These are phyloP conservation scores for Napeogenes inachia DNA, from an alignment of 2,888 invertebrate genomes.

Conservation along the genomic window DNA sequence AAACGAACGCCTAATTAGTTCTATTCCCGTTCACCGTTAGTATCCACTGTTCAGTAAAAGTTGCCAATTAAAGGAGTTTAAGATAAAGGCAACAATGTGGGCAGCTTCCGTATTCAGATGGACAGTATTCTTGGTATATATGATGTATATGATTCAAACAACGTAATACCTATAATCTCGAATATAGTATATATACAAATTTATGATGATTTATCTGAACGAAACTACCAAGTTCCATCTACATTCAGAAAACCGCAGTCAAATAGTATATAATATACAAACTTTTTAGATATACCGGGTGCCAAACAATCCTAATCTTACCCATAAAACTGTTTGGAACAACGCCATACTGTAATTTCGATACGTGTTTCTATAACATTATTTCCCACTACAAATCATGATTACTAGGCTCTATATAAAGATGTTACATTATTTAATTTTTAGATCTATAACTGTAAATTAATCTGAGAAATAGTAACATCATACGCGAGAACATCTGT, in stretches of 20 bases:
- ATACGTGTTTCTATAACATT: not conserved
- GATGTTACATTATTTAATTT: too few species aligned
- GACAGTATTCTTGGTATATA: conserved; percentile 22
- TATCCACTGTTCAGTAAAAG: conserved; percentile 27
- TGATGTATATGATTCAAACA: conserved; percentile 1
- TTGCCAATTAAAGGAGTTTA: conserved; percentile 29
- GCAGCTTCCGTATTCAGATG: conserved; percentile 28
- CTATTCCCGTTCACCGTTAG: conserved; percentile 26
- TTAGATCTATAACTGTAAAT: too few species aligned
- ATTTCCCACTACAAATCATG: not conserved
- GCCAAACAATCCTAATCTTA: not conserved
- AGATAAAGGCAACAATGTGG: conserved; percentile 24
- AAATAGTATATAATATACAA: too few species aligned
- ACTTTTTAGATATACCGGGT: not conserved
- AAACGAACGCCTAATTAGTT: conserved; percentile 25
- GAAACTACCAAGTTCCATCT: too few species aligned
- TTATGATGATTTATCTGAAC: too few species aligned
- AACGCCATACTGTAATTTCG: not conserved
- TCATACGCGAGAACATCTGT: too few species aligned
- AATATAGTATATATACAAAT: too few species aligned
- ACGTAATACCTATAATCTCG: not conserved
- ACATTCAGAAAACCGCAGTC: too few species aligned
- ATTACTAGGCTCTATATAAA: too few species aligned
- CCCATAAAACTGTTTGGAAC: conserved; percentile 1
- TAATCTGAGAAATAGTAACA: too few species aligned